phyloP scores from a whole-genome alignment of 92 coral and sea anemone species.

The Diadumene lineata region DNA sequence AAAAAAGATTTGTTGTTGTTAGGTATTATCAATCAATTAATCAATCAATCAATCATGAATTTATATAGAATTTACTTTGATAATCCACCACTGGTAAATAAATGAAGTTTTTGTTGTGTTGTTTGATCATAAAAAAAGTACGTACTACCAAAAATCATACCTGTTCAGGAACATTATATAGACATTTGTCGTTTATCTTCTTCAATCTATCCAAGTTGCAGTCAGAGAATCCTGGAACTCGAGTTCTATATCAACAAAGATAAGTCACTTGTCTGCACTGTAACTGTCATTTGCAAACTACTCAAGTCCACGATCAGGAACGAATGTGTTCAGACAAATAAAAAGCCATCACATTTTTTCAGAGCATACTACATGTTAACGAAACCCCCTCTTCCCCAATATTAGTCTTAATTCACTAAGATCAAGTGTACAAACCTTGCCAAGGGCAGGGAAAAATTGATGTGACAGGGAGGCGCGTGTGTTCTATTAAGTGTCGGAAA shows the following conservation, averaged over 20 bases:
- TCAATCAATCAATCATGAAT: too few species aligned
- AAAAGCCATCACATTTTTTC: too few species aligned
- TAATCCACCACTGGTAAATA: background rate
- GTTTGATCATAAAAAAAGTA: background rate
- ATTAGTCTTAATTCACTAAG: background rate
- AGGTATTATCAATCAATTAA: background rate
- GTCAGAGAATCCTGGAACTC: conserved; percentile 44
- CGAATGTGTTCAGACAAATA: too few species aligned
- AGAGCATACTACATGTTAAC: too few species aligned
- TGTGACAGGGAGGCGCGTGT: background rate
- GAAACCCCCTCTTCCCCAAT: too few species aligned
- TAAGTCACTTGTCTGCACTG: background rate
- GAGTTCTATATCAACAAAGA: conserved; percentile 17
- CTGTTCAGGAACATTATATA: conserved; percentile 34
- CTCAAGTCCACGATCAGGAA: too few species aligned
- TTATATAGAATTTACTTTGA: too few species aligned
- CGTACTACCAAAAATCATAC: background rate
- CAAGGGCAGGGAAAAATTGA: background rate
- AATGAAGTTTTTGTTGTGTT: too few species aligned
- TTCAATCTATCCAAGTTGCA: conserved; percentile 29
- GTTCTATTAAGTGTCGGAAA: background rate
- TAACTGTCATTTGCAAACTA: too few species aligned
- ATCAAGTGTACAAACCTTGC: background rate
- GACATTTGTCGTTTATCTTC: conserved; percentile 27
- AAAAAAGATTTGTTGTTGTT: background rate